Evolutionary conservation across 2,888 invertebrate genomes (phyloP).

Genomic region (Ceratothoa steindachneri): DNA sequence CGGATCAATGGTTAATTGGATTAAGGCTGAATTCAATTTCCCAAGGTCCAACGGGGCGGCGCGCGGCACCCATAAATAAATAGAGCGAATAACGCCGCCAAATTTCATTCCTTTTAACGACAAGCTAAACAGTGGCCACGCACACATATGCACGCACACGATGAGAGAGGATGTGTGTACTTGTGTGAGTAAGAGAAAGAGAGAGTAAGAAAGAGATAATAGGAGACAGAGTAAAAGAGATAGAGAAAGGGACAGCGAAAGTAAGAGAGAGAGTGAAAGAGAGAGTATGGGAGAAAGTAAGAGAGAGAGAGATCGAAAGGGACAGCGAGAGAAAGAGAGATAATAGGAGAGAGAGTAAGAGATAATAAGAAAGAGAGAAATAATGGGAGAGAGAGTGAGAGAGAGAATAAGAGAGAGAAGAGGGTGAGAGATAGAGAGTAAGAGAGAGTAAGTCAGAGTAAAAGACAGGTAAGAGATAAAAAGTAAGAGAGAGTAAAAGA

Average conservation of each 20-base stretch:
- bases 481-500: no score
- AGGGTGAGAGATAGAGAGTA: conserved; percentile 18
- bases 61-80: no score
- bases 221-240: not conserved
- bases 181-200: not conserved
- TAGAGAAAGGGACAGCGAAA: not conserved
- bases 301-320: not conserved
- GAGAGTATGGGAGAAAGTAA: not conserved
- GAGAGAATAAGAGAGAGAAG: conserved; percentile 11
- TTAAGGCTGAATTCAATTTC: no score
- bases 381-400: no score
- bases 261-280: not conserved
- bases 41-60: no score
- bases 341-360: not conserved
- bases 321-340: not conserved
- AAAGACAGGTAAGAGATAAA: no score
- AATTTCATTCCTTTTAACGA: no score
- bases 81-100: no score
- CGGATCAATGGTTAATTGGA: no score
- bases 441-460: not conserved
- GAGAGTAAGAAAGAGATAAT: not conserved
- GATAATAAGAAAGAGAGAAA: not conserved
- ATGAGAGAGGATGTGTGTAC: not conserved
- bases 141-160: not conserved
- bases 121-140: no score